Evolutionary conservation across 2,113 vertebrate species (phyloP).

Genomic region (Lasiurus borealis): DNA sequence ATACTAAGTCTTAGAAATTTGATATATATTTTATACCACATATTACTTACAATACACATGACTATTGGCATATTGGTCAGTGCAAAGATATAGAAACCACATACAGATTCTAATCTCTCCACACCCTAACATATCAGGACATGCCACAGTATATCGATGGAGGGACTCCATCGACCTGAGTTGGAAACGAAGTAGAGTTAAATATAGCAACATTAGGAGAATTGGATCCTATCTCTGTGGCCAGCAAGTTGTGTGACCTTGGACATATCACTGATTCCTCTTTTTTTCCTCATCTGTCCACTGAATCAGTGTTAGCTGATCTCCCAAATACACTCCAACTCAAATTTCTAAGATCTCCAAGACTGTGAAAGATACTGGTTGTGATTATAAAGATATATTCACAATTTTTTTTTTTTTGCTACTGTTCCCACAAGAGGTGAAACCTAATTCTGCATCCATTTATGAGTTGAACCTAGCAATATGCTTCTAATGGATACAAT

Average conservation of each 20-base stretch:
- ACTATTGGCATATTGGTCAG: not conserved
- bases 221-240: not conserved
- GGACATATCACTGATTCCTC: not conserved
- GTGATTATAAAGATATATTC: not conserved
- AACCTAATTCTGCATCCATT: not conserved
- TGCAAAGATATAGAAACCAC: not conserved
- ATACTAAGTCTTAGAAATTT: not conserved
- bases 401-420: not conserved
- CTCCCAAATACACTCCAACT: not conserved
- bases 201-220: not conserved
- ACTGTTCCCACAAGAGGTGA: not conserved
- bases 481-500: not conserved
- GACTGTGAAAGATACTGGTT: not conserved
- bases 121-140: not conserved
- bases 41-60: not conserved
- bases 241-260: not conserved
- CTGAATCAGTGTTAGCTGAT: not conserved
- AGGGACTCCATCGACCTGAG: not conserved
- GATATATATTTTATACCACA: not conserved
- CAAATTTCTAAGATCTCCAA: not conserved
- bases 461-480: not conserved
- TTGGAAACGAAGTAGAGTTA: not conserved
- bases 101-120: not conserved
- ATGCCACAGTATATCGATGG: not conserved
- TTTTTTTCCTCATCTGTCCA: slow-evolving; percentile 39